phyloP scores from a whole-genome alignment of 2,888 invertebrate species.

The Synanthedon formicaeformis region DNA sequence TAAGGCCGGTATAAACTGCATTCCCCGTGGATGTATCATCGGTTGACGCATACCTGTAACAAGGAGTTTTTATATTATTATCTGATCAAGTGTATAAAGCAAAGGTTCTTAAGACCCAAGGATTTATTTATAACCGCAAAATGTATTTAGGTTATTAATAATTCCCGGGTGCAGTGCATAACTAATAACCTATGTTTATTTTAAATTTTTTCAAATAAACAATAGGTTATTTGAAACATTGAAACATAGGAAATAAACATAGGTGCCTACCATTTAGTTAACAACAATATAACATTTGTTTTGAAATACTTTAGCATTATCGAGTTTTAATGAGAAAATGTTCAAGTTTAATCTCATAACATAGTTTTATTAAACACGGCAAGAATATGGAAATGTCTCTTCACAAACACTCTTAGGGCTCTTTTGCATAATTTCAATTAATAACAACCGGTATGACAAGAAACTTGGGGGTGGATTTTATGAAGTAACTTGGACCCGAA shows the following conservation, averaged over 20 bases:
- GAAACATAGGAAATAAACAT: no score
- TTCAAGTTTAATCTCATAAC: not conserved
- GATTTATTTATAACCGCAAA: no score
- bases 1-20: conserved; percentile 25
- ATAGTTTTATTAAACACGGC: not conserved
- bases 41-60: conserved; percentile 58
- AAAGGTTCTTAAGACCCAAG: no score
- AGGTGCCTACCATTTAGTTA: no score
- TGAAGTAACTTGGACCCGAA: conserved; percentile 13
- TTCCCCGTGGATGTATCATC: conserved; percentile 43
- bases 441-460: conserved; percentile 36
- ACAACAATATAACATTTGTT: no score
- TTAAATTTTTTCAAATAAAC: no score
- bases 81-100: not conserved
- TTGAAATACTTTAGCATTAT: no score
- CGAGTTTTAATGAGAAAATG: not conserved
- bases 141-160: no score
- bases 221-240: no score
- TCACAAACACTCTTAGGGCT: conserved; percentile 9
- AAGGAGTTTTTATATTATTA: conserved; percentile 32
- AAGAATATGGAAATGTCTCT: conserved; percentile 9
- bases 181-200: no score
- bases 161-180: no score
- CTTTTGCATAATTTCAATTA: conserved; percentile 57
- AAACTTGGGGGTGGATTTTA: conserved; percentile 23